These are phyloP conservation scores for Scaptomyza polygonia DNA, from an alignment of 2,888 invertebrate species.

Conservation along the genomic window DNA sequence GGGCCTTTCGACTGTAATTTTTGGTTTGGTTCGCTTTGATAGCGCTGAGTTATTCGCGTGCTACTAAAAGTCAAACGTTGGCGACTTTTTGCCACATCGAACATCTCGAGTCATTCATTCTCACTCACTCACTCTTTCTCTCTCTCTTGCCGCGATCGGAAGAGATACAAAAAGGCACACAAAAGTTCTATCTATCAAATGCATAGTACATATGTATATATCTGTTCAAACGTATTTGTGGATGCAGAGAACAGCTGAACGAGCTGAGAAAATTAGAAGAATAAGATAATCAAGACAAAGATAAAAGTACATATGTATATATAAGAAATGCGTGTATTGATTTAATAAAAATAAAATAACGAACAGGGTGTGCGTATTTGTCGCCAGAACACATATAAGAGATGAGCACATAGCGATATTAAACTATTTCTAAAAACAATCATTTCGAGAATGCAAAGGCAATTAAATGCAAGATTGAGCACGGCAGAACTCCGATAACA, in stretches of 20 bases:
- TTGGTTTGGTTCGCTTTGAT: constrained; percentile 51
- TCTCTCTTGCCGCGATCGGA: constrained; percentile 41
- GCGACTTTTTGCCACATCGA: constrained; percentile 74
- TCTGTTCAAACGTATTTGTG: constrained; percentile 1
- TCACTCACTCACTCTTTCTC: constrained; percentile 44
- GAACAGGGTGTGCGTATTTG: constrained; percentile 57
- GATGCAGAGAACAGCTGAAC: constrained; percentile 37
- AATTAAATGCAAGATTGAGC: constrained; percentile 7
- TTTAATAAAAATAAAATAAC: constrained; percentile 71
- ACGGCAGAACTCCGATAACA: background rate
- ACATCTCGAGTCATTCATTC: constrained; percentile 40
- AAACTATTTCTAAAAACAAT: constrained; percentile 1
- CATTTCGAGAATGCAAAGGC: background rate
- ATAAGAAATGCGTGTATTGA: constrained; percentile 76
- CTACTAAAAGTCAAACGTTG: constrained; percentile 77
- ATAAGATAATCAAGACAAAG: constrained; percentile 63
- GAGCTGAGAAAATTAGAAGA: constrained; percentile 60
- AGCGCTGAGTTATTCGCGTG: constrained; percentile 74
- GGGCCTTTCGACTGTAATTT: constrained; percentile 50
- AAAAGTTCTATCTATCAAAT: constrained; percentile 41
- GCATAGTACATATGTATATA: constrained; percentile 21
- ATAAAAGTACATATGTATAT: constrained; percentile 72
- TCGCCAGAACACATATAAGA: background rate
- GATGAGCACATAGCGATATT: background rate
- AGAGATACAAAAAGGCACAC: constrained; percentile 51